A percentile compares a stretch with the other conserved stretches of the same genome.
These are phyloP conservation scores for Catharus ustulatus DNA, from an alignment of 2,797 vertebrate species.

Conservation along the genomic window DNA sequence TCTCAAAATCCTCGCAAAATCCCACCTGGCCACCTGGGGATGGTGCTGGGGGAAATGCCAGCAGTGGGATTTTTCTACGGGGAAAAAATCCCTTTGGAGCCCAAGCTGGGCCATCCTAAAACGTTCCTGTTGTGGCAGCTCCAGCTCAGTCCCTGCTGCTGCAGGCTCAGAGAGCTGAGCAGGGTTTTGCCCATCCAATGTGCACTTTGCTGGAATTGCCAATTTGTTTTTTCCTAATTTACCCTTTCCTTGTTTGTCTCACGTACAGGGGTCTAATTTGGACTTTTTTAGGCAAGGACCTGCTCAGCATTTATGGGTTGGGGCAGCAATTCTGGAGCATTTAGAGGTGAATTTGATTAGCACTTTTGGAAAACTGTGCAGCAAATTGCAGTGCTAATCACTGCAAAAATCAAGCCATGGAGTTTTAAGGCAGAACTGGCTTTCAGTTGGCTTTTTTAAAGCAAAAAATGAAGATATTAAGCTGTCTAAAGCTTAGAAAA, in stretches of 20 bases:
- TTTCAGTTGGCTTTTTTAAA: background rate
- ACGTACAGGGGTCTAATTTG: constrained; percentile 57
- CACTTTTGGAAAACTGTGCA: constrained; percentile 2
- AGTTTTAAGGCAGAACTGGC: background rate
- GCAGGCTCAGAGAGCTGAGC: background rate
- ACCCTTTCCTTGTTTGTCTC: constrained; percentile 58
- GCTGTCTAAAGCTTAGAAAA: background rate
- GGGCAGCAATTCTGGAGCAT: constrained; percentile 21
- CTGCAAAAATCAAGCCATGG: background rate
- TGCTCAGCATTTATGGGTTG: constrained; percentile 51
- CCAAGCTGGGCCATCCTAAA: background rate
- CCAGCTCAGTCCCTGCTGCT: background rate
- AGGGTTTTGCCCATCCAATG: background rate
- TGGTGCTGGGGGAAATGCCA: rapidly evolving
- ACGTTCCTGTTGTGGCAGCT: background rate
- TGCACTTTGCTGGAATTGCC: background rate
- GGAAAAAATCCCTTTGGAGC: background rate
- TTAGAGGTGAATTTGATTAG: constrained; percentile 60
- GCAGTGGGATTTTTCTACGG: background rate
- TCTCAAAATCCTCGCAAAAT: background rate
- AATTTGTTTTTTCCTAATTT: constrained; percentile 39
- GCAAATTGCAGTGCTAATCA: constrained; percentile 34
- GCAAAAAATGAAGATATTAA: background rate
- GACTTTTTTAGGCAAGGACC: background rate
- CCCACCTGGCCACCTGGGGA: background rate